Conservation (phyloP, 1,140 invertebrate genomes). For the Sarcophaga bullata region DNA sequence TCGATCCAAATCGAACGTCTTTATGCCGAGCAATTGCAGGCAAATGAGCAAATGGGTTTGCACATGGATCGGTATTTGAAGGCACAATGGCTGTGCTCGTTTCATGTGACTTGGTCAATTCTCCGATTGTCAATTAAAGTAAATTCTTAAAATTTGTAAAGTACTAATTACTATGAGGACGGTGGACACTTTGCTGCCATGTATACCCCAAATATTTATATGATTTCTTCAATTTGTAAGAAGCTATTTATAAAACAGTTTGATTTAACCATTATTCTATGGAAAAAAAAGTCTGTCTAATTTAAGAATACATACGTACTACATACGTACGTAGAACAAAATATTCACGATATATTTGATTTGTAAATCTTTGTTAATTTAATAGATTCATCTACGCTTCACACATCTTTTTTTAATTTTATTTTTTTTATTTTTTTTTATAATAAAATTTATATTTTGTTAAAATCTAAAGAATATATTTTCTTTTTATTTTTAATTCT, state of each 20-base stretch:
- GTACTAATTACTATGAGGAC: constrained; percentile 69
- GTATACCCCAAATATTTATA: constrained; percentile 78
- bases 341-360: background rate
- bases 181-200: constrained; percentile 90
- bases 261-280: background rate
- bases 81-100: constrained; percentile 72
- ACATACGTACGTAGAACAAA: no score
- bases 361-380: background rate
- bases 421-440: no score
- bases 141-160: constrained; percentile 75
- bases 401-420: no score
- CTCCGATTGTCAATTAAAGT: constrained; percentile 70
- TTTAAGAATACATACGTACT: no score
- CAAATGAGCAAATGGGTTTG: constrained; percentile 58
- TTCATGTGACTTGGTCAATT: constrained; percentile 74
- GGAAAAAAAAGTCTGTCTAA: background rate
- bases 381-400: no score
- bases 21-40: constrained; percentile 77
- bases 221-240: constrained; percentile 68
- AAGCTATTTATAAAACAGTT: constrained; percentile 46
- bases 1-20: constrained; percentile 79
- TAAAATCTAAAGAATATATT: no score
- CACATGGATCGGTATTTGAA: constrained; percentile 69
- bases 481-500: no score
- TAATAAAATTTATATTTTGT: no score